phyloP scores from a whole-genome alignment of 2,888 invertebrate genomes.

The Acronicta psi region DNA sequence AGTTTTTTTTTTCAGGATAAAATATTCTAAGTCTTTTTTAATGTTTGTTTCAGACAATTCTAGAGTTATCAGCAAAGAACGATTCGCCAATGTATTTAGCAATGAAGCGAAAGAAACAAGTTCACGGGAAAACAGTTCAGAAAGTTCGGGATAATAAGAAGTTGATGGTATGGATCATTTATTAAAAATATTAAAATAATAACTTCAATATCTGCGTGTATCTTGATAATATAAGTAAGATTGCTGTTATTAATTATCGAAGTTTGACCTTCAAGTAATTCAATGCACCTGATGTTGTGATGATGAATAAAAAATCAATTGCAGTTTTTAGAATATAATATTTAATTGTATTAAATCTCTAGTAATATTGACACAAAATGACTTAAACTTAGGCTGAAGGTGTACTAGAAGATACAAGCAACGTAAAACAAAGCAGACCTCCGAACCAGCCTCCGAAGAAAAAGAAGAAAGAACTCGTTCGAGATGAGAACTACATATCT shows the following conservation, averaged over 20 bases:
- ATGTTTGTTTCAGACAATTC: conserved; percentile 94
- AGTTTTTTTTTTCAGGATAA: too few species aligned
- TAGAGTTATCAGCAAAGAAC: conserved; percentile 95
- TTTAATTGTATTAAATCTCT: too few species aligned
- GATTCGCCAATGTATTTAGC: conserved; percentile 93
- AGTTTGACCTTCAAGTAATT: too few species aligned
- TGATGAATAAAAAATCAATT: too few species aligned
- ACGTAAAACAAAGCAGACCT: conserved; percentile 49
- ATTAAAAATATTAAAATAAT: too few species aligned
- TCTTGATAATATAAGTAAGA: too few species aligned
- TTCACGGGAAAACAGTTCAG: conserved; percentile 90
- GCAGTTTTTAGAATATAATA: too few species aligned
- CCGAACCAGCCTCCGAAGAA: conserved; percentile 74
- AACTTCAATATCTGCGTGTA: too few species aligned
- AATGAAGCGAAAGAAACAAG: conserved; percentile 95
- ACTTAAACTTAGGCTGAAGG: conserved; percentile 70
- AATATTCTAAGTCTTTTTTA: too few species aligned
- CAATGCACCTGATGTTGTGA: too few species aligned
- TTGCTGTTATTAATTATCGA: too few species aligned
- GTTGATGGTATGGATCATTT: conserved; percentile 58
- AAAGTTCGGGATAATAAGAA: conserved; percentile 80
- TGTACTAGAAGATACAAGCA: conserved; percentile 65
- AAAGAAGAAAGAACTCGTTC: conserved; percentile 87
- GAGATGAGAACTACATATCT: conserved; percentile 96
- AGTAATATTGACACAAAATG: not conserved